A percentile compares a stretch with the other conserved stretches of the same genome.
phyloP scores from a whole-genome alignment of 2,797 vertebrate genomes.

The Leontopithecus rosalia region DNA sequence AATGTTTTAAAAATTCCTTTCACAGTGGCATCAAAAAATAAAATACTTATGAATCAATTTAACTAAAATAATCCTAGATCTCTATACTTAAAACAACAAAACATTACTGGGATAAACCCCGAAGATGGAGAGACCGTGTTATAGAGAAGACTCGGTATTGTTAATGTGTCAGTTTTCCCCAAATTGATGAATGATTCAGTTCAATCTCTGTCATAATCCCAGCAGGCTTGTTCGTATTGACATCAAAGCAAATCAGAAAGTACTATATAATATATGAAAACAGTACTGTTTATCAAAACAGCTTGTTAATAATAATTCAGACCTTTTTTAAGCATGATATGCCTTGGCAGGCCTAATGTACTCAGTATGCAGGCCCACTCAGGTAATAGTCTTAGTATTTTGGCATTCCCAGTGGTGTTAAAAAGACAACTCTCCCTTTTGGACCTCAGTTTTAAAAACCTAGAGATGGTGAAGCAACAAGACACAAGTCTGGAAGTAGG shows the following conservation, averaged over 20 bases:
- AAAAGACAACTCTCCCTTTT: not conserved
- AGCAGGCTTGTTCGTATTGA: not conserved
- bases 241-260: constrained; percentile 28
- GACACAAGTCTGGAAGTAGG: not conserved
- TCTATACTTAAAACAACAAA: not conserved
- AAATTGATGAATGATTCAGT: not conserved
- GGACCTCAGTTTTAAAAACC: not conserved
- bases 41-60: constrained; percentile 14
- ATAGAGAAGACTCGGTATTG: not conserved
- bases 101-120: not conserved
- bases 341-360: not conserved
- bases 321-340: not conserved
- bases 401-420: not conserved
- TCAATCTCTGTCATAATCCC: not conserved
- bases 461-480: not conserved
- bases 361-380: not conserved
- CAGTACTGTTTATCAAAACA: not conserved
- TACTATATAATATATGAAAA: not conserved
- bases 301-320: not conserved
- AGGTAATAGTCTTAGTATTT: not conserved
- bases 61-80: not conserved
- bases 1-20: not conserved
- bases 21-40: not conserved
- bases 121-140: not conserved
- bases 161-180: not conserved